Evolutionary conservation across 2,113 vertebrate species (phyloP).

Genomic region (Paedocypris sp.): DNA sequence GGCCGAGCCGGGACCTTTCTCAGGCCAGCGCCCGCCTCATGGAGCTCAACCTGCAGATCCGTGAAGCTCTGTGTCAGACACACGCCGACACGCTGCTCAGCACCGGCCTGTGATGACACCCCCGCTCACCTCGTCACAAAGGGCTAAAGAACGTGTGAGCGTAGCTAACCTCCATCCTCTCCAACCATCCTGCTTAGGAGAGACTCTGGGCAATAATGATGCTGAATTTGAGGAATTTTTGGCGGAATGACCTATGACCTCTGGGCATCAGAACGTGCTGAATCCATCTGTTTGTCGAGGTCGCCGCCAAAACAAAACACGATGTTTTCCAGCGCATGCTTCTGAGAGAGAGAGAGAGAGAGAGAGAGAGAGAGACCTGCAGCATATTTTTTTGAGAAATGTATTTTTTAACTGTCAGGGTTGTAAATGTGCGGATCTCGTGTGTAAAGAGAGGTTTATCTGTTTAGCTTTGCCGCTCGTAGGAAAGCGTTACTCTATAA

Average conservation of each 20-base stretch:
- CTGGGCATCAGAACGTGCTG: constrained; percentile 3
- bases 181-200: constrained; percentile 28
- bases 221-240: constrained; percentile 64
- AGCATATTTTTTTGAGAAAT: constrained; percentile 97
- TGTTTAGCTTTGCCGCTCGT: constrained; percentile 77
- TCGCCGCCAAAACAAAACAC: constrained; percentile 10
- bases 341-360: constrained; percentile 69
- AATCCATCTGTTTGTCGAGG: background rate
- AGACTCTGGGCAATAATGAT: constrained; percentile 46
- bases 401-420: constrained; percentile 98
- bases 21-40: constrained; percentile 86
- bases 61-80: constrained; percentile 78
- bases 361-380: constrained; percentile 75
- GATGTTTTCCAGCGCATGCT: constrained; percentile 75
- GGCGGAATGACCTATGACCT: constrained; percentile 57
- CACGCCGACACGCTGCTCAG: constrained; percentile 69
- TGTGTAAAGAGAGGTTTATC: constrained; percentile 91
- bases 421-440: constrained; percentile 92
- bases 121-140: constrained; percentile 51
- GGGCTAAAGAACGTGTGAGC: constrained; percentile 63
- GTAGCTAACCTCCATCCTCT: constrained; percentile 50
- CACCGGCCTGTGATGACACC: constrained; percentile 73
- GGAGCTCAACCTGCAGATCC: constrained; percentile 94
- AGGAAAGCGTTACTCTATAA: constrained; percentile 82
- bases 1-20: constrained; percentile 83